Evolutionary conservation across 1,140 invertebrate species (phyloP).

Genomic region (Drosophila biarmipes): DNA sequence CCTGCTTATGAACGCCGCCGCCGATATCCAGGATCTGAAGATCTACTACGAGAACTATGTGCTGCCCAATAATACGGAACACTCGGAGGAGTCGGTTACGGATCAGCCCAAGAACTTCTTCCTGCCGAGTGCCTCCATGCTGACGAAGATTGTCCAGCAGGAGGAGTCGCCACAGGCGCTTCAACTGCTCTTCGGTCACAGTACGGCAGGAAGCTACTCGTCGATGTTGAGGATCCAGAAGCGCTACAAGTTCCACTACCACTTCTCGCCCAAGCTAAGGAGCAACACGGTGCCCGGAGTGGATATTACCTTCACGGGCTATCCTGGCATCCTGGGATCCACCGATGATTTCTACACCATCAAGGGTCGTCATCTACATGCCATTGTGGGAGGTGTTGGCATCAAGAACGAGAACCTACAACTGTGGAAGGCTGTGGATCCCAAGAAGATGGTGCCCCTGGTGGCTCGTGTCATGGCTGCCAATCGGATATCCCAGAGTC

Average conservation of each 20-base stretch:
- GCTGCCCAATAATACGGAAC: constrained; percentile 48
- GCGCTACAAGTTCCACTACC: constrained; percentile 93
- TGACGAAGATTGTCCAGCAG: constrained; percentile 65
- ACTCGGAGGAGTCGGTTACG: constrained; percentile 9
- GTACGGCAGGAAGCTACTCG: constrained; percentile 88
- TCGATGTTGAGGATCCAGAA: constrained; percentile 96
- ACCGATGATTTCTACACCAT: constrained; percentile 94
- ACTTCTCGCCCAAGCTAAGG: constrained; percentile 85
- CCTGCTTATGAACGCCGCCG: constrained; percentile 90
- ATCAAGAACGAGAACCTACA: constrained; percentile 86
- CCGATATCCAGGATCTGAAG: constrained; percentile 90
- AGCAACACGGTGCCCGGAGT: constrained; percentile 88
- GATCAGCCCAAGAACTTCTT: constrained; percentile 72
- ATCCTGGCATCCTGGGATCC: constrained; percentile 94
- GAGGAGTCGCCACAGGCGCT: constrained; percentile 56
- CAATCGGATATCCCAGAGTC: constrained; percentile 91
- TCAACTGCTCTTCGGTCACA: constrained; percentile 85
- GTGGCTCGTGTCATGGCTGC: constrained; percentile 93
- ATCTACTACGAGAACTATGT: constrained; percentile 83
- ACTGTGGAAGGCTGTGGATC: constrained; percentile 86
- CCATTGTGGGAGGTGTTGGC: constrained; percentile 87
- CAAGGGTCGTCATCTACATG: constrained; percentile 85
- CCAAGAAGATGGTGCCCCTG: constrained; percentile 88
- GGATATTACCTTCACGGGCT: constrained; percentile 92
- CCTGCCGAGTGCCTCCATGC: constrained; percentile 79